Percentiles rank a stretch among this genome's conserved stretches.
These are phyloP conservation scores for Neostethus bicornis DNA, from an alignment of 2,797 vertebrate species.

Conservation along the genomic window DNA sequence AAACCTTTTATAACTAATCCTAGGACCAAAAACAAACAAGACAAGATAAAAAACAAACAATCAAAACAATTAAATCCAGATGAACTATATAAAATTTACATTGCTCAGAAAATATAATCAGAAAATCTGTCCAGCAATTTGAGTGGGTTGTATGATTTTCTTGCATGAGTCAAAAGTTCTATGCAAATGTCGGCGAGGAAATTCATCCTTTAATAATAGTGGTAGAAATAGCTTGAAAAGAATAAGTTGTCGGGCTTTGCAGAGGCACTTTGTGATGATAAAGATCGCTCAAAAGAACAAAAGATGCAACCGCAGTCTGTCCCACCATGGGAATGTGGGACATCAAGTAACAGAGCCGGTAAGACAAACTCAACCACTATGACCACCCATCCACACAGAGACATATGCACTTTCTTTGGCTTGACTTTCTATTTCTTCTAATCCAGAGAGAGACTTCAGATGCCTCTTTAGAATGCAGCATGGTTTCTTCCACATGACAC, in stretches of 20 bases:
- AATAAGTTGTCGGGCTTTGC: slow-evolving; percentile 14
- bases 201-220: slow-evolving; percentile 21
- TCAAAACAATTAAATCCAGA: no score
- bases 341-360: slow-evolving; percentile 56
- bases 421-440: slow-evolving; percentile 33
- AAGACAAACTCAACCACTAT: slow-evolving; percentile 34
- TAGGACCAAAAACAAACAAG: background rate
- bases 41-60: no score
- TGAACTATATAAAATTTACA: slow-evolving; percentile 24
- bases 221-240: slow-evolving; percentile 12
- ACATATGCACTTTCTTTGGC: slow-evolving; percentile 22
- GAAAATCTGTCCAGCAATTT: no score
- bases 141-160: no score
- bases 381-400: slow-evolving; percentile 36
- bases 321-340: slow-evolving; percentile 60
- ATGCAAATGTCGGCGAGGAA: slow-evolving; percentile 3
- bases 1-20: slow-evolving; percentile 29
- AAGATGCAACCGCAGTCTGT: slow-evolving; percentile 44
- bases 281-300: slow-evolving; percentile 61
- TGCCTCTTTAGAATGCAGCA: slow-evolving; percentile 38
- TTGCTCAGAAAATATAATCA: no score
- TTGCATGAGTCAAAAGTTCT: background rate
- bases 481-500: slow-evolving; percentile 36
- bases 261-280: slow-evolving; percentile 47
- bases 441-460: slow-evolving; percentile 44